phyloP scores from a whole-genome alignment of 2,797 vertebrate species.

The Gobio occitaniae region DNA sequence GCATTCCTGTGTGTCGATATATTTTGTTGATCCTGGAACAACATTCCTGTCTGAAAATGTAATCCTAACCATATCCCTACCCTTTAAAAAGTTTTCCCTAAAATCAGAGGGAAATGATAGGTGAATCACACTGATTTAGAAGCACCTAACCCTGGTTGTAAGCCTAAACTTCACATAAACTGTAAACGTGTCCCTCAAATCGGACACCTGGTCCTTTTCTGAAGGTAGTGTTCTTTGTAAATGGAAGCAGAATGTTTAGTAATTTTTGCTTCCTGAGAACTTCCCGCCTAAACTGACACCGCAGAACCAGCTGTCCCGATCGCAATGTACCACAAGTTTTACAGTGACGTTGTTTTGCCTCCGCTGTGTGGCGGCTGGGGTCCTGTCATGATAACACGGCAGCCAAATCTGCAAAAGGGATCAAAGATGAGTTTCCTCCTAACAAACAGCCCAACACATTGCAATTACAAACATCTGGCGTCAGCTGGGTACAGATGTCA shows the following conservation, averaged over 20 bases:
- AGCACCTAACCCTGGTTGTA: neutral
- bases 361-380: slow-evolving; percentile 31
- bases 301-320: neutral
- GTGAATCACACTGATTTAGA: neutral
- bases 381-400: slow-evolving; percentile 69
- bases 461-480: slow-evolving; percentile 79
- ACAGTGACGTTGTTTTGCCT: slow-evolving; percentile 51
- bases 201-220: neutral
- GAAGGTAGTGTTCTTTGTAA: neutral
- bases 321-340: neutral
- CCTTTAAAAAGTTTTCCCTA: neutral
- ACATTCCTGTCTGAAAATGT: neutral
- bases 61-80: neutral
- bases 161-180: too few species aligned
- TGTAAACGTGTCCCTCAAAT: too few species aligned
- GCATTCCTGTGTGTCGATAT: neutral
- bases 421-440: slow-evolving; percentile 77
- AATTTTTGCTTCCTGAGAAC: neutral
- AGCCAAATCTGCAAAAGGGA: slow-evolving; percentile 66
- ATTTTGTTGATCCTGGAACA: neutral
- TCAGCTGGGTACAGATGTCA: slow-evolving; percentile 74
- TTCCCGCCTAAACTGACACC: neutral
- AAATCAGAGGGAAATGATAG: neutral
- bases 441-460: slow-evolving; percentile 76
- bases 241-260: neutral